A percentile compares a stretch with the other conserved stretches of the same genome.
These are phyloP conservation scores for Invenusta paracnida DNA, from an alignment of 2,888 invertebrate species.

Conservation along the genomic window DNA sequence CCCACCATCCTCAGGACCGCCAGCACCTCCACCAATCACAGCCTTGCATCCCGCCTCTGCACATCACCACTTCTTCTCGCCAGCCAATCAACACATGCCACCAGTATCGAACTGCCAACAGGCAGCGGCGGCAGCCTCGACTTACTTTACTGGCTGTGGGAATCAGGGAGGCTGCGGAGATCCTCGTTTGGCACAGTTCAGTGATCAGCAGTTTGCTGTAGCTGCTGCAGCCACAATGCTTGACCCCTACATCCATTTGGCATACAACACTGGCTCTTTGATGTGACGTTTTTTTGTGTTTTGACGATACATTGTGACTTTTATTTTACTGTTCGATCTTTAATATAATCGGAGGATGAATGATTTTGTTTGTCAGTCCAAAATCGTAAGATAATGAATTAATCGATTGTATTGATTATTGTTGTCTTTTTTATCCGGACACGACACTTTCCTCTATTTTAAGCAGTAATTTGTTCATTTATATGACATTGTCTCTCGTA, in stretches of 20 bases:
- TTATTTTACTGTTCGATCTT: too few species aligned
- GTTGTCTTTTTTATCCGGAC: too few species aligned
- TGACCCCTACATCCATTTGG: slow-evolving; percentile 8
- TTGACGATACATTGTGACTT: too few species aligned
- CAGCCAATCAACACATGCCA: not conserved
- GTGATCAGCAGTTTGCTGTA: not conserved
- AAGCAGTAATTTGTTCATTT: not conserved
- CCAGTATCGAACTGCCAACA: not conserved
- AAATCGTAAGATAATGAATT: too few species aligned
- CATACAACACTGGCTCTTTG: not conserved
- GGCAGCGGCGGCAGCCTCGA: too few species aligned
- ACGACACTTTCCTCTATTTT: not conserved
- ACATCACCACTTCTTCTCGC: not conserved
- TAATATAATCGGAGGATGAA: too few species aligned
- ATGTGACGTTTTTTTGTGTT: not conserved
- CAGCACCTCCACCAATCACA: not conserved
- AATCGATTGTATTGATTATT: too few species aligned
- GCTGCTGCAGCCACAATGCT: not conserved
- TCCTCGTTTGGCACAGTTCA: not conserved
- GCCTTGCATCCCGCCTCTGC: not conserved
- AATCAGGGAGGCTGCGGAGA: not conserved
- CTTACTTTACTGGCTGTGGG: too few species aligned
- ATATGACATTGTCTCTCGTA: too few species aligned
- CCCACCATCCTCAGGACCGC: too few species aligned
- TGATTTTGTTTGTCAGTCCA: too few species aligned